A percentile compares a stretch with the other conserved stretches of the same genome.
Conservation (phyloP, 2,888 invertebrate species). For the Cryptocheilus praepositus region DNA sequence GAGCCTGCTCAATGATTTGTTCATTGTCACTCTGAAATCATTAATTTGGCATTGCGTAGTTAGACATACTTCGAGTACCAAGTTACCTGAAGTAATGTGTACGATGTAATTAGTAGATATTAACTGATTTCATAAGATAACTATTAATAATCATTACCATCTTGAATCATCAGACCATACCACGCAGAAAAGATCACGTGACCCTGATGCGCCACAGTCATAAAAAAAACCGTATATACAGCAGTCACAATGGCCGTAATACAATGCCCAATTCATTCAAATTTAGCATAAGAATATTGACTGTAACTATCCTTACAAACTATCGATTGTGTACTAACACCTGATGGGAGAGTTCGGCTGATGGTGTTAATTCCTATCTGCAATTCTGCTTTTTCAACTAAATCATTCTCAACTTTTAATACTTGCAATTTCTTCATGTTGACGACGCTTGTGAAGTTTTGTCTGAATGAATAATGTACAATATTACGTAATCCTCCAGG, state of each 20-base stretch:
- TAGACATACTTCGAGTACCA: neutral
- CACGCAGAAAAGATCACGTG: no score
- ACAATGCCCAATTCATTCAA: neutral
- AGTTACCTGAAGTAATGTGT: neutral
- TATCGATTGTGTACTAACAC: slow-evolving; percentile 46
- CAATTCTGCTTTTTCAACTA: slow-evolving; percentile 54
- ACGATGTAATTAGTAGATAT: neutral
- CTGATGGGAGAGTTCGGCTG: slow-evolving; percentile 38
- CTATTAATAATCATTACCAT: no score
- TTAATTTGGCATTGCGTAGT: no score
- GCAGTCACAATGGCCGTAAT: no score
- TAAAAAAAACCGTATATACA: no score
- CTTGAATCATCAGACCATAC: no score
- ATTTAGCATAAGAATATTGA: neutral
- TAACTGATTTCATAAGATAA: neutral
- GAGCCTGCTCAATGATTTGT: slow-evolving; percentile 49
- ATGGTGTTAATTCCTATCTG: slow-evolving; percentile 60
- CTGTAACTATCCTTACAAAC: neutral
- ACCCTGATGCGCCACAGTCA: no score
- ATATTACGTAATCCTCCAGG: no score
- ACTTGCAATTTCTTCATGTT: slow-evolving; percentile 59
- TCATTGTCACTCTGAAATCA: slow-evolving; percentile 48
- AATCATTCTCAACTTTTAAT: slow-evolving; percentile 56
- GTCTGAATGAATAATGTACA: neutral
- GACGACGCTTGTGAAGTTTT: slow-evolving; percentile 8